Base-by-base conservation (phyloP, 1,140 invertebrate genomes). In the Aphidius ervi region DNA sequence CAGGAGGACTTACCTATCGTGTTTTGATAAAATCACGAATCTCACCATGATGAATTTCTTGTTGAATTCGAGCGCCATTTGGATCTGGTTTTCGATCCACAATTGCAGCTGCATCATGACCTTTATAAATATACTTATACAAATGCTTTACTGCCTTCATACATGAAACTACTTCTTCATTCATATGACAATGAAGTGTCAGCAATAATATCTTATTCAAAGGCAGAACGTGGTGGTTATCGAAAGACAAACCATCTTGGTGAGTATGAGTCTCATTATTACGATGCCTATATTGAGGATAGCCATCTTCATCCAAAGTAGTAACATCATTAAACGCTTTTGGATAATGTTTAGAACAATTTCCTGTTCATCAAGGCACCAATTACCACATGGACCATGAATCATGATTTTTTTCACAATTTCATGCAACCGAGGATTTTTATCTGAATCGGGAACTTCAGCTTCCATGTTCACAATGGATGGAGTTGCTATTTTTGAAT, bases 371-470 rank as follows among this genome's bases (percentile, higher is more conserved):
- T 75, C 74, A n/a, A 56, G 37, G 56, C 78, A 79, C 7, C 72
- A 70, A 46, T 68, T 47, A 23, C 65, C 65, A 60, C 68, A 69
- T 10, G 65, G 65, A 40, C 68, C 68, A 62, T 73, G 67, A 58
- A 82, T 77, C 77, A 80, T 79, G 56, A 70, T 71, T 37, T 16
- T 67, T 43, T 50, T 76, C 16, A 74, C 63, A 59, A 72, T 66
- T 9, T 71, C 67, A 70, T 68, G 68, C n/a, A 79, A 58, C 47
- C 46, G 20, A 39, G 72, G 71, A 70, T 83, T 72, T 53, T 50
- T 65, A 61, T 50, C 31, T 47, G 53, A 63, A 75, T 83, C 74
- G 7, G 82, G 79, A 63, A 85, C 74, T 72, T 84, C 82, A 39
- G 80, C 82, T n/a, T n/a, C n/a, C n/a, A n/a, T n/a, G n/a, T n/a